A percentile compares a stretch with the other conserved stretches of the same genome.
Conservation (phyloP, 2,113 vertebrate species). For the Sigmodon hispidus region DNA sequence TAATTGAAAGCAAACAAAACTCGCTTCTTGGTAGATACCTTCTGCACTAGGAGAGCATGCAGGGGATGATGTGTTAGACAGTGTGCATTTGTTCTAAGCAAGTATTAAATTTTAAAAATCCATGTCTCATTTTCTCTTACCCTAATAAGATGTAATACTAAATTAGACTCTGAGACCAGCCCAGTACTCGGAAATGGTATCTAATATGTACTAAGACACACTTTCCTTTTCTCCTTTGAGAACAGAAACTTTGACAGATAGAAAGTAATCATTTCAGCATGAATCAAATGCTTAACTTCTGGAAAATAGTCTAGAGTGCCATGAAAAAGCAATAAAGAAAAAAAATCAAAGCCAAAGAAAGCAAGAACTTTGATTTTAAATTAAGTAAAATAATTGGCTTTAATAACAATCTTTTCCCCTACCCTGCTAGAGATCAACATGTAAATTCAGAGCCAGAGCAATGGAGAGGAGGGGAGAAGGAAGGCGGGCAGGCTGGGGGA, state of each 20-base stretch:
- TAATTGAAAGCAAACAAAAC: conserved; percentile 56
- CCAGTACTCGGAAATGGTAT: neutral
- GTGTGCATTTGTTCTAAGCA: conserved; percentile 30
- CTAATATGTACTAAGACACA: neutral
- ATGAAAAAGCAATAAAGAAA: conserved; percentile 8
- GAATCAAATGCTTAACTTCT: conserved; percentile 27
- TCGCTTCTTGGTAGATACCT: conserved; percentile 9
- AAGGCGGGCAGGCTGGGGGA: too few species aligned
- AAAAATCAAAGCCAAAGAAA: conserved; percentile 12
- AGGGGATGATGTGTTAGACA: conserved; percentile 25
- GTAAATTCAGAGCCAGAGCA: neutral
- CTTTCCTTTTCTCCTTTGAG: conserved; percentile 18
- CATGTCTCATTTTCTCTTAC: neutral
- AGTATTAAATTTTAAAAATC: conserved; percentile 33
- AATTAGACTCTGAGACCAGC: conserved; percentile 53
- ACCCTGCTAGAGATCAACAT: neutral
- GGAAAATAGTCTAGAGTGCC: conserved; percentile 25
- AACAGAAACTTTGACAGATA: conserved; percentile 14
- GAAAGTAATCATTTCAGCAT: conserved; percentile 33
- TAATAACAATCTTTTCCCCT: neutral
- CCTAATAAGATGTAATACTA: conserved; percentile 45
- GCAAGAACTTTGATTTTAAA: conserved; percentile 9
- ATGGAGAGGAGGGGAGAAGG: neutral
- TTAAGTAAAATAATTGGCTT: neutral
- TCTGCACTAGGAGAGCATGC: neutral